phyloP scores from a whole-genome alignment of 2,113 vertebrate species.

The Clarias gariepinus region DNA sequence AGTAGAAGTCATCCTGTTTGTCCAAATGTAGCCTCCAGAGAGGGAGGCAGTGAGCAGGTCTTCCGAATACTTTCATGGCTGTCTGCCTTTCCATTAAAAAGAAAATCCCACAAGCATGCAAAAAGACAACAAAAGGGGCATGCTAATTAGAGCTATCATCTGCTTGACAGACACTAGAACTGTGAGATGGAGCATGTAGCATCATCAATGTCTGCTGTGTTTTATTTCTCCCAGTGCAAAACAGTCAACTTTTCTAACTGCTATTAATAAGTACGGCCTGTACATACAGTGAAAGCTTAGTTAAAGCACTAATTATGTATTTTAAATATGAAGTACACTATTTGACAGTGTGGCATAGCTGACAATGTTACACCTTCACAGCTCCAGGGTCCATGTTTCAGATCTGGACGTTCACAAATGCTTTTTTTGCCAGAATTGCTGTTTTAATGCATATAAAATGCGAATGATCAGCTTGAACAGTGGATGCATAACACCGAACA shows the following conservation, averaged over 20 bases:
- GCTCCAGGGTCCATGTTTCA: neutral
- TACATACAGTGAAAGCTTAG: neutral
- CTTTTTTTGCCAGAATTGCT: neutral
- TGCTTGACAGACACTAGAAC: conserved; percentile 52
- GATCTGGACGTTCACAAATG: neutral
- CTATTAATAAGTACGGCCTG: neutral
- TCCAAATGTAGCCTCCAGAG: conserved; percentile 43
- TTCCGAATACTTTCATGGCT: conserved; percentile 59
- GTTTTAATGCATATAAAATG: neutral
- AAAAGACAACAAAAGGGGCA: conserved; percentile 53
- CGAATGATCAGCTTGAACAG: neutral
- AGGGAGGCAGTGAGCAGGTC: conserved; percentile 26
- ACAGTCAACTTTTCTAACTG: conserved; percentile 2
- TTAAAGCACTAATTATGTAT: too few relatives aligned
- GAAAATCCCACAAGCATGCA: conserved; percentile 52
- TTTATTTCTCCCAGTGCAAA: conserved; percentile 27
- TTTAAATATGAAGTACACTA: neutral
- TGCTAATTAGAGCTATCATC: conserved; percentile 69
- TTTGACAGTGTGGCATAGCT: neutral
- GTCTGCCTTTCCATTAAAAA: conserved; percentile 62
- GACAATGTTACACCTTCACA: neutral
- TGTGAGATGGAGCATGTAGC: conserved; percentile 25
- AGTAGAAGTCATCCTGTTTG: conserved; percentile 47
- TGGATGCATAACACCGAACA: neutral
- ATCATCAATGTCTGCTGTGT: conserved; percentile 33